Evolutionary conservation across 2,888 invertebrate species (phyloP).

Genomic region (Eucriotettix oculatus): DNA sequence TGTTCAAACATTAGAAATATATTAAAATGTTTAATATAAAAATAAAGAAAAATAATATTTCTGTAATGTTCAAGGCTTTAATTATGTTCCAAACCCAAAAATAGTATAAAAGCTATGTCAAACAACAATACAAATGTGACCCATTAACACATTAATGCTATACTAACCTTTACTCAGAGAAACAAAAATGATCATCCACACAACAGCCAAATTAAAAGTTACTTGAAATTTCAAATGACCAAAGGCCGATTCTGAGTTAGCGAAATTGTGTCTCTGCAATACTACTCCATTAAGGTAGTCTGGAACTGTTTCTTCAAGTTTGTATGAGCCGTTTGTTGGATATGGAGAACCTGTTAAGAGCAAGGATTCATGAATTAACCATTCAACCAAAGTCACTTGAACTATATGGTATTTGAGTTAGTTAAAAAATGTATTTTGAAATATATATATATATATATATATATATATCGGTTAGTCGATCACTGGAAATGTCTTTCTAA

Average conservation of each 20-base stretch:
- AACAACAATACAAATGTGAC: not conserved
- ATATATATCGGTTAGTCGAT: too few relatives aligned
- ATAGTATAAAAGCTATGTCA: not conserved
- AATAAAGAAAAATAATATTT: too few relatives aligned
- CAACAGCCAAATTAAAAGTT: constrained; percentile 74
- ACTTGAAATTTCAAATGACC: constrained; percentile 69
- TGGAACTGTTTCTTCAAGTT: constrained; percentile 58
- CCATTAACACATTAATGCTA: not conserved
- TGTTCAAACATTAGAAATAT: too few relatives aligned
- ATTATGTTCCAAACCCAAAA: too few relatives aligned
- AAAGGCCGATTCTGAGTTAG: constrained; percentile 27
- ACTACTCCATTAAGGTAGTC: constrained; percentile 76
- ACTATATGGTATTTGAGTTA: too few relatives aligned
- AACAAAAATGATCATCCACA: constrained; percentile 81
- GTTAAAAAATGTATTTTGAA: not conserved
- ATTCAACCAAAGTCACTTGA: too few relatives aligned
- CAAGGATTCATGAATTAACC: not conserved
- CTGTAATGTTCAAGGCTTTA: too few relatives aligned
- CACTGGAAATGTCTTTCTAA: too few relatives aligned
- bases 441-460: not conserved
- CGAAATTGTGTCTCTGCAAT: constrained; percentile 42
- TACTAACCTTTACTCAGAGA: constrained; percentile 59
- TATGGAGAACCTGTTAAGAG: not conserved
- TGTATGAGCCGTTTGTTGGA: constrained; percentile 17
- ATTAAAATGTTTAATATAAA: too few relatives aligned